phyloP scores from a whole-genome alignment of 2,888 invertebrate species.

The Cosmorhoe ocellata region DNA sequence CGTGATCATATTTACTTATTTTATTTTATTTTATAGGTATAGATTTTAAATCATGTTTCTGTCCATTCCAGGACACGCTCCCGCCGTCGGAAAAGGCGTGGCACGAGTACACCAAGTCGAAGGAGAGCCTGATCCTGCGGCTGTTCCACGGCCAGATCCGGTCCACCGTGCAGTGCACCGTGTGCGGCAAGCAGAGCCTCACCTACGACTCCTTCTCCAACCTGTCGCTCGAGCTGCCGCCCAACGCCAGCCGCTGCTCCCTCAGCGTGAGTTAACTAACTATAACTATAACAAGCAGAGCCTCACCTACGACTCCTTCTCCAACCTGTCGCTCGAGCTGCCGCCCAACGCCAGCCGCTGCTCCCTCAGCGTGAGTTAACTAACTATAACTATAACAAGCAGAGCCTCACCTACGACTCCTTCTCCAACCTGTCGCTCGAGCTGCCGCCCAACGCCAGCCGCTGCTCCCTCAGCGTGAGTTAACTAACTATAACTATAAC shows the following conservation, averaged over 20 bases:
- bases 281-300: not conserved
- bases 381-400: too few relatives aligned
- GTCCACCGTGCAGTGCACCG: conserved; percentile 89
- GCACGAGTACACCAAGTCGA: conserved; percentile 86
- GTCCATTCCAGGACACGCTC: conserved; percentile 58
- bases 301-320: not conserved
- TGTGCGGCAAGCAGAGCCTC: conserved; percentile 88
- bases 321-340: too few relatives aligned
- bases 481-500: too few relatives aligned
- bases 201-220: conserved; percentile 95
- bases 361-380: too few relatives aligned
- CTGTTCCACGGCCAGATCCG: conserved; percentile 94
- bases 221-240: conserved; percentile 90
- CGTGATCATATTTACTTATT: too few relatives aligned
- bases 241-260: conserved; percentile 83
- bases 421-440: too few relatives aligned
- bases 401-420: too few relatives aligned
- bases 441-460: too few relatives aligned
- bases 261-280: conserved; percentile 74
- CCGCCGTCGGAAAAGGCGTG: conserved; percentile 84
- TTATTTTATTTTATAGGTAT: too few relatives aligned
- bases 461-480: too few relatives aligned
- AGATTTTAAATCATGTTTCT: too few relatives aligned
- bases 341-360: too few relatives aligned
- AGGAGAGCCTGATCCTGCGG: conserved; percentile 87